Percentiles rank a stretch among this genome's conserved stretches.
These are phyloP conservation scores for Bradypus variegatus DNA, from an alignment of 2,797 vertebrate genomes.

Conservation along the genomic window DNA sequence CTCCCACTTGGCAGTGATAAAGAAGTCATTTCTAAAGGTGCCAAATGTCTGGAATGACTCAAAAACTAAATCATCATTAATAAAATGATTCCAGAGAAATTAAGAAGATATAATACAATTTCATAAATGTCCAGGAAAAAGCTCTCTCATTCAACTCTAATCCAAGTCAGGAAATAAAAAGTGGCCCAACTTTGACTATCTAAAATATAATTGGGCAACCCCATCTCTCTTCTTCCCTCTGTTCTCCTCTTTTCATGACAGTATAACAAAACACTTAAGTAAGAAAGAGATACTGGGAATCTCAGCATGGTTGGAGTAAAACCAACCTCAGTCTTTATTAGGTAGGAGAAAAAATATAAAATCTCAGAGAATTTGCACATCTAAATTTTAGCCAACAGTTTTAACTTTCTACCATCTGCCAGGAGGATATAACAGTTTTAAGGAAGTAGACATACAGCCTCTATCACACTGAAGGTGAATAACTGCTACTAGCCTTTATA, in stretches of 20 bases:
- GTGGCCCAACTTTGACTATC: background rate
- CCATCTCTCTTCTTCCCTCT: background rate
- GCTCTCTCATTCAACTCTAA: background rate
- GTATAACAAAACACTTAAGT: background rate
- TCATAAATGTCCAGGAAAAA: background rate
- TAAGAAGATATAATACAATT: background rate
- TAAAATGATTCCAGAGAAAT: conserved; percentile 5
- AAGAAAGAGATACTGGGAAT: background rate
- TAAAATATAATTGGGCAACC: background rate
- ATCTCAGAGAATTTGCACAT: background rate
- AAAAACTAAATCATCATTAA: background rate
- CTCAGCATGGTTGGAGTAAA: background rate
- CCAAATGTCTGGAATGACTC: conserved; percentile 22
- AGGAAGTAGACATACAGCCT: background rate
- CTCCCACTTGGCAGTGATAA: background rate
- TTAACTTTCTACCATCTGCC: conserved; percentile 28
- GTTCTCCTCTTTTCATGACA: background rate
- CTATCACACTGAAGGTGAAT: conserved; percentile 6
- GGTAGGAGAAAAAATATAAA: conserved; percentile 12
- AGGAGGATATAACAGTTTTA: background rate
- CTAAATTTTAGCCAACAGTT: conserved; percentile 9
- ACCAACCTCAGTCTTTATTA: background rate
- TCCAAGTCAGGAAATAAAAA: conserved; percentile 9
- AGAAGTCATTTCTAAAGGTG: background rate
- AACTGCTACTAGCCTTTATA: background rate